Evolutionary conservation across 1,140 invertebrate species (phyloP).

Genomic region (Drosophila erecta): DNA sequence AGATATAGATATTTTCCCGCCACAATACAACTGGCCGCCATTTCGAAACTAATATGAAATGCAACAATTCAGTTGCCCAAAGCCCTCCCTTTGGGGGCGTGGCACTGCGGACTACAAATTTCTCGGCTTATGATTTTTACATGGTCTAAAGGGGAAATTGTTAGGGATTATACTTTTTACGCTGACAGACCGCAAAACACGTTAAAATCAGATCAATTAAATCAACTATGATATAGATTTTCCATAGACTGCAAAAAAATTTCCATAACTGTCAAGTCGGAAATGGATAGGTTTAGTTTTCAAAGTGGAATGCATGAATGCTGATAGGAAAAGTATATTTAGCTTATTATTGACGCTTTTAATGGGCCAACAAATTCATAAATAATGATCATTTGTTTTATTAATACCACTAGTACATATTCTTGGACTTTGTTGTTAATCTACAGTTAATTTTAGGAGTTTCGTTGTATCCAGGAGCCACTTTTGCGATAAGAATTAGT

Average conservation of each 20-base stretch:
- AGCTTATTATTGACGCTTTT: slow-evolving; percentile 9
- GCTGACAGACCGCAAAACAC: neutral
- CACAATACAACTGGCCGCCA: slow-evolving; percentile 21
- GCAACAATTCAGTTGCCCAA: slow-evolving; percentile 10
- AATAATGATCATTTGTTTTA: too few species aligned
- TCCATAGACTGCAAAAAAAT: too few species aligned
- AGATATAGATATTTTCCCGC: slow-evolving; percentile 2
- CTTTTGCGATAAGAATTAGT: neutral
- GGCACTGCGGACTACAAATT: slow-evolving; percentile 24
- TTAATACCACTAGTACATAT: too few species aligned
- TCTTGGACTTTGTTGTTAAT: neutral
- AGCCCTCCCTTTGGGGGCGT: slow-evolving; percentile 8
- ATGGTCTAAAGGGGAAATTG: neutral
- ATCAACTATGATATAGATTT: neutral
- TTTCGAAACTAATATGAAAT: slow-evolving; percentile 35
- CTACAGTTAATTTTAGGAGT: neutral
- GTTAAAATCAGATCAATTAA: neutral
- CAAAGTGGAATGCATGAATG: too few species aligned
- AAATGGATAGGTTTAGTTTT: too few species aligned
- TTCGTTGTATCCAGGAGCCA: neutral
- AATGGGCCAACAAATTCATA: neutral
- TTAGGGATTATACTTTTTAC: neutral
- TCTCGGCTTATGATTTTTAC: slow-evolving; percentile 26
- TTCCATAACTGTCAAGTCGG: neutral
- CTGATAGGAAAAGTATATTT: neutral